Evolutionary conservation across 2,113 vertebrate species (phyloP).

Genomic region (Oreocharis arfaki): DNA sequence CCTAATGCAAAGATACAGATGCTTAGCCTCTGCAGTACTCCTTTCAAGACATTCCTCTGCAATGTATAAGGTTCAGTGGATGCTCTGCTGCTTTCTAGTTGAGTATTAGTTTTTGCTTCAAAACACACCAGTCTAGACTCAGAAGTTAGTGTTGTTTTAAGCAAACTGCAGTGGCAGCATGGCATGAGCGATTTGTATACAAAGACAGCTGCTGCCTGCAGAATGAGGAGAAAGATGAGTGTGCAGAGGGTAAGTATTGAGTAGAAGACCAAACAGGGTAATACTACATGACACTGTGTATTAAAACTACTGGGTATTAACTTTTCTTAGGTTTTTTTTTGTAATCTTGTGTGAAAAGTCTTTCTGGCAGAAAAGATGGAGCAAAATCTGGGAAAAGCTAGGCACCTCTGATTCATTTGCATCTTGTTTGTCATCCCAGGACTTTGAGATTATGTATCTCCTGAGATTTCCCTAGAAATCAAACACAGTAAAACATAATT

Average conservation of each 20-base stretch:
- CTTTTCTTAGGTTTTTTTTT: not conserved
- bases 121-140: not conserved
- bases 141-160: not conserved
- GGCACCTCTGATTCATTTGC: not conserved
- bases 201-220: not conserved
- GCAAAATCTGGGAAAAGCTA: not conserved
- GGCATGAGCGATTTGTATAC: not conserved
- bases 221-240: not conserved
- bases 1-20: not conserved
- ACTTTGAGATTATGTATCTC: not conserved
- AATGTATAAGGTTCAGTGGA: not conserved
- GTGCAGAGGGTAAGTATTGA: not conserved
- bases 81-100: not conserved
- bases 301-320: not conserved
- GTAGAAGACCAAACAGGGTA: not conserved
- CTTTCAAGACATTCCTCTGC: not conserved
- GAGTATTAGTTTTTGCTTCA: not conserved
- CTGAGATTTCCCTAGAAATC: not conserved
- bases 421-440: not conserved
- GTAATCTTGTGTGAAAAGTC: not conserved
- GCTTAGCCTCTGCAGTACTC: not conserved
- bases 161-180: not conserved
- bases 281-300: not conserved
- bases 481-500: not conserved
- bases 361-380: not conserved